These are phyloP conservation scores for Ciconia maguari DNA, from an alignment of 2,113 vertebrate species.

Conservation along the genomic window DNA sequence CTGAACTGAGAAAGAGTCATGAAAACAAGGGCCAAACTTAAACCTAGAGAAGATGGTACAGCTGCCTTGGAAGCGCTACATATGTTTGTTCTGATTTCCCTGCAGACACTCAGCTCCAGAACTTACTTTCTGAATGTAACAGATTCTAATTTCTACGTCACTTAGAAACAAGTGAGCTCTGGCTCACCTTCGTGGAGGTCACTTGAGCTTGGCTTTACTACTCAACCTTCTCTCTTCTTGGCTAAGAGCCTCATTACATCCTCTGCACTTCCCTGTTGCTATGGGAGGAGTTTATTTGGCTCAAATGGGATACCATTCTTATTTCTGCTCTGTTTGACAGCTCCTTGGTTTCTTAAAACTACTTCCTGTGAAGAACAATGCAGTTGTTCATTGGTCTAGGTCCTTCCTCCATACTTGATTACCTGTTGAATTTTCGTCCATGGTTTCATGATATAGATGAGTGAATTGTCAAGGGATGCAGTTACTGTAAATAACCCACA, in stretches of 20 bases:
- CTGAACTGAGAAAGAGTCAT: neutral
- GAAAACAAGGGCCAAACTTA: neutral
- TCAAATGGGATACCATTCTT: neutral
- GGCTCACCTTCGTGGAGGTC: conserved; percentile 33
- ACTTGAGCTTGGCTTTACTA: neutral
- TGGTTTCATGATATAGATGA: neutral
- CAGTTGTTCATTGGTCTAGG: neutral
- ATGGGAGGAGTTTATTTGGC: neutral
- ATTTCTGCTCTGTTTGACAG: neutral
- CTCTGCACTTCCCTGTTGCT: neutral
- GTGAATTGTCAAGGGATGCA: neutral
- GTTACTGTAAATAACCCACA: neutral
- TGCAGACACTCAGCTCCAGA: neutral
- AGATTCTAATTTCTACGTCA: neutral
- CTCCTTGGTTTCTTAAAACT: neutral
- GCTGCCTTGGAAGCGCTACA: fast-evolving
- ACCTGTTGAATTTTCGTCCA: neutral
- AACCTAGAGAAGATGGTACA: neutral
- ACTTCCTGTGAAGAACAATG: neutral
- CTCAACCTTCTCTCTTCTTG: neutral
- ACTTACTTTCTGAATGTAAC: neutral
- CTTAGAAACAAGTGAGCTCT: neutral
- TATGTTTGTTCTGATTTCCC: neutral
- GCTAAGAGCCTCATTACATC: neutral
- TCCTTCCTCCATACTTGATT: neutral